These are phyloP conservation scores for Meda fulgida DNA, from an alignment of 2,797 vertebrate species.

Conservation along the genomic window DNA sequence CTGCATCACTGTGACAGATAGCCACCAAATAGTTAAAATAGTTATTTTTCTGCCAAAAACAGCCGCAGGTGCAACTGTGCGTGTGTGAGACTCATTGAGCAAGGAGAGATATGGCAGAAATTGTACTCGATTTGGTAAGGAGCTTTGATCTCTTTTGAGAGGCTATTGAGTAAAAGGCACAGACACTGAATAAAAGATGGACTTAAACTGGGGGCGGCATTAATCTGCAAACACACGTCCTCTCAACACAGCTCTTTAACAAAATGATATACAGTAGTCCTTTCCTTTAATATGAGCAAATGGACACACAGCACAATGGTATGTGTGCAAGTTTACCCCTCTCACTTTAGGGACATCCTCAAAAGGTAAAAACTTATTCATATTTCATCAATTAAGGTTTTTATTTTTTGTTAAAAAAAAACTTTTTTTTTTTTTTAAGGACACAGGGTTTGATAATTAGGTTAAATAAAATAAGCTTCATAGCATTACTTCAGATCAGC, in stretches of 20 bases:
- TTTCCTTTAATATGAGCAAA: constrained; percentile 8
- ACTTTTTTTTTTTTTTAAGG: no score
- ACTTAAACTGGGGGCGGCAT: constrained; percentile 17
- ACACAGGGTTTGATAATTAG: no score
- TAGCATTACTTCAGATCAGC: no score
- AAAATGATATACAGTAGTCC: background rate
- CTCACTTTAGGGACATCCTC: background rate
- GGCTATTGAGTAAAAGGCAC: constrained; percentile 36
- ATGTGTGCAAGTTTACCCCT: background rate
- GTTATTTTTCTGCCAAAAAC: constrained; percentile 1
- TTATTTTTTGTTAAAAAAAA: no score
- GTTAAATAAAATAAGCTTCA: no score
- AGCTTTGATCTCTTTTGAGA: constrained; percentile 73
- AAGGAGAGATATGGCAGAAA: constrained; percentile 37
- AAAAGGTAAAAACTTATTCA: no score
- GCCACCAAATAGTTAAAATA: constrained; percentile 4
- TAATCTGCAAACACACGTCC: constrained; percentile 18
- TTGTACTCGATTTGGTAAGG: constrained; percentile 57
- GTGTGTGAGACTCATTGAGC: background rate
- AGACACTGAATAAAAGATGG: constrained; percentile 60
- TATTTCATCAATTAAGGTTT: no score
- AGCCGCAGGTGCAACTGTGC: background rate
- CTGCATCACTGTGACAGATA: constrained; percentile 2
- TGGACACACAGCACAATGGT: background rate
- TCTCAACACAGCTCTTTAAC: background rate